Evolutionary conservation across 2,797 vertebrate species (phyloP).

Genomic region (Eupleurogrammus muticus): DNA sequence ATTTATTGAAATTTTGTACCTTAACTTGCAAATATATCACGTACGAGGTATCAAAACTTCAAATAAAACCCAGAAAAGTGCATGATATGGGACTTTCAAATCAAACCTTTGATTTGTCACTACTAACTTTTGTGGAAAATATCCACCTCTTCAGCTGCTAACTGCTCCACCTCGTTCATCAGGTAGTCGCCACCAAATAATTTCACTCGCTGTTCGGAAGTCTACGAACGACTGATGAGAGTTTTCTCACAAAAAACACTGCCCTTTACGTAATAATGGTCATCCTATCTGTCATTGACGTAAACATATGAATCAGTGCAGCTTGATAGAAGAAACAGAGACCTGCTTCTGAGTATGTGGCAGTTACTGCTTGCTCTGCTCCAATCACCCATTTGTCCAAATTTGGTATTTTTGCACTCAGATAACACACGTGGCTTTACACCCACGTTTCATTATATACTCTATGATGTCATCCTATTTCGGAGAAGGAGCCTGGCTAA

Average conservation of each 20-base stretch:
- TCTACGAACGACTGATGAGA: not conserved
- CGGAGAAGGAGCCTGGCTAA: not conserved
- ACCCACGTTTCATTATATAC: not conserved
- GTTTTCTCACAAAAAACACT: not conserved
- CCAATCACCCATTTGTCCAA: constrained; percentile 4
- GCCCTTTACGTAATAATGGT: not conserved
- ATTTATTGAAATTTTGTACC: too few relatives aligned
- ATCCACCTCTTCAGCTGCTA: not conserved
- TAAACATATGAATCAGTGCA: constrained; percentile 1
- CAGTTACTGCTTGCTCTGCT: constrained; percentile 2
- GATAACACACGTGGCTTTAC: not conserved
- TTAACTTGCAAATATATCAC: too few relatives aligned
- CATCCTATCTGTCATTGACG: not conserved
- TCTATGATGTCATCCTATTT: constrained; percentile 35
- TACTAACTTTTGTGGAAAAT: constrained; percentile 2
- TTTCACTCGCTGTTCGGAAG: not conserved
- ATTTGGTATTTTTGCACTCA: not conserved
- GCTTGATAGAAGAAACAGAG: constrained; percentile 15
- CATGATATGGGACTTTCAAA: not conserved
- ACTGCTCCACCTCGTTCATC: not conserved
- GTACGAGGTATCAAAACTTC: too few relatives aligned
- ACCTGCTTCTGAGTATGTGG: not conserved
- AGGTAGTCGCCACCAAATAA: not conserved
- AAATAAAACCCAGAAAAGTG: too few relatives aligned
- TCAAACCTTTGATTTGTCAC: constrained; percentile 8